Percentiles rank a stretch among this genome's conserved stretches.
phyloP scores from a whole-genome alignment of 2,888 invertebrate species.

The Rugalucina vietnamica region DNA sequence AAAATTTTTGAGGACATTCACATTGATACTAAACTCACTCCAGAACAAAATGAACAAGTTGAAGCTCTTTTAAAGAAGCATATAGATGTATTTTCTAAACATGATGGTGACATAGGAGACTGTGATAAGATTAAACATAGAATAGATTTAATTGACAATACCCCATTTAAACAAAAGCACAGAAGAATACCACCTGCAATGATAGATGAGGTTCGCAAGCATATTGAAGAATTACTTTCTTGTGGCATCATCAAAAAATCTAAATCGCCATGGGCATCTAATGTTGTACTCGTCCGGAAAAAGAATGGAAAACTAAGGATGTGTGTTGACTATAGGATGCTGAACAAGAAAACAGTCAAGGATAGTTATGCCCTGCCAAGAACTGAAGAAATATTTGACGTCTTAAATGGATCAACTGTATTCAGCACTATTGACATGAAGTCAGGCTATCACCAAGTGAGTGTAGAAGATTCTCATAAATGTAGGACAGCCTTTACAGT shows the following conservation, averaged over 20 bases:
- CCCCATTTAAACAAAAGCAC: constrained; percentile 22
- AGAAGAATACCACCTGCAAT: constrained; percentile 1
- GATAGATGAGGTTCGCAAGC: constrained; percentile 9
- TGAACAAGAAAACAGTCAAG: too few relatives aligned
- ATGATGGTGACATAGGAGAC: constrained; percentile 12
- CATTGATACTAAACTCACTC: not conserved
- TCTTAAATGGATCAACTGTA: too few relatives aligned
- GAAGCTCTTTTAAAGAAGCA: not conserved
- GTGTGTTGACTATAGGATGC: too few relatives aligned
- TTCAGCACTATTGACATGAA: too few relatives aligned
- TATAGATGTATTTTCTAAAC: constrained; percentile 1
- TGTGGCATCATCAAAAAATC: constrained; percentile 6
- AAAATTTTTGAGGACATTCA: not conserved
- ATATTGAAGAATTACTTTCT: constrained; percentile 1
- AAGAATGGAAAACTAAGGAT: too few relatives aligned
- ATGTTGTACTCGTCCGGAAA: too few relatives aligned
- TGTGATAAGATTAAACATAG: constrained; percentile 22
- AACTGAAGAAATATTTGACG: too few relatives aligned
- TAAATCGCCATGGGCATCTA: too few relatives aligned
- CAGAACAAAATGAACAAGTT: not conserved
- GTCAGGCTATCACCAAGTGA: too few relatives aligned
- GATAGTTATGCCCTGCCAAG: too few relatives aligned
- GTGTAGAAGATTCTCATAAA: too few relatives aligned
- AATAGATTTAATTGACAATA: constrained; percentile 4
- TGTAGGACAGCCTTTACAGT: too few relatives aligned